Conservation (phyloP, 2,888 invertebrate genomes). For the Erebia aethiops region DNA sequence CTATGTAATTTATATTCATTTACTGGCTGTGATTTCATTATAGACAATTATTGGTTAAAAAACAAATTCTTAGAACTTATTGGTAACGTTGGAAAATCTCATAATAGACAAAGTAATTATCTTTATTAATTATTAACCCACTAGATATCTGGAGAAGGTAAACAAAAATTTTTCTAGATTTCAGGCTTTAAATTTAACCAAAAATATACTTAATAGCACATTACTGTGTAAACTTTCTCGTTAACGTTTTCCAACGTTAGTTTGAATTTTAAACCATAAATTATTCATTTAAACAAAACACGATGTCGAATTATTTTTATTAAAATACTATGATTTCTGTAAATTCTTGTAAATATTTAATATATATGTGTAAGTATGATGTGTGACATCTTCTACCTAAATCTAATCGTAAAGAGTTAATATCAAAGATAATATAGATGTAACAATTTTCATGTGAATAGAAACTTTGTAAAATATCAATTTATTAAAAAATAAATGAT, state of each 20-base stretch:
- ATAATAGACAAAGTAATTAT: not conserved
- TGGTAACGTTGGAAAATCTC: not conserved
- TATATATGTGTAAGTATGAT: conserved; percentile 56
- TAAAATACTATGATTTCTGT: conserved; percentile 38
- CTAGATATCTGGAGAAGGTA: too few species aligned
- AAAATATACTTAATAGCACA: conserved; percentile 14
- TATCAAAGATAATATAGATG: conserved; percentile 64
- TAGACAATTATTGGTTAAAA: not conserved
- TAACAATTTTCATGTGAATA: conserved; percentile 78
- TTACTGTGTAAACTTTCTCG: not conserved
- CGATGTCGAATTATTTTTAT: conserved; percentile 51
- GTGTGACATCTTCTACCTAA: conserved; percentile 75
- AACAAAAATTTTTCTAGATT: not conserved
- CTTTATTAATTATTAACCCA: too few species aligned
- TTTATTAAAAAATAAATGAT: conserved; percentile 67
- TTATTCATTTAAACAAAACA: not conserved
- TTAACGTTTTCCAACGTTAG: conserved; percentile 11
- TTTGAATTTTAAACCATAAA: not conserved
- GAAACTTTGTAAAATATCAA: conserved; percentile 74
- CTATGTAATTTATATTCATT: conserved; percentile 46
- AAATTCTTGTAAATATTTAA: conserved; percentile 61
- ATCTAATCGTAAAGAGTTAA: conserved; percentile 74
- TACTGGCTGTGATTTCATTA: conserved; percentile 58
- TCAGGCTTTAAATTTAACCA: not conserved
- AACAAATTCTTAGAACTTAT: not conserved